A percentile compares a stretch with the other conserved stretches of the same genome.
Evolutionary conservation across 2,113 vertebrate genomes (phyloP).

Genomic region (Strix uralensis): DNA sequence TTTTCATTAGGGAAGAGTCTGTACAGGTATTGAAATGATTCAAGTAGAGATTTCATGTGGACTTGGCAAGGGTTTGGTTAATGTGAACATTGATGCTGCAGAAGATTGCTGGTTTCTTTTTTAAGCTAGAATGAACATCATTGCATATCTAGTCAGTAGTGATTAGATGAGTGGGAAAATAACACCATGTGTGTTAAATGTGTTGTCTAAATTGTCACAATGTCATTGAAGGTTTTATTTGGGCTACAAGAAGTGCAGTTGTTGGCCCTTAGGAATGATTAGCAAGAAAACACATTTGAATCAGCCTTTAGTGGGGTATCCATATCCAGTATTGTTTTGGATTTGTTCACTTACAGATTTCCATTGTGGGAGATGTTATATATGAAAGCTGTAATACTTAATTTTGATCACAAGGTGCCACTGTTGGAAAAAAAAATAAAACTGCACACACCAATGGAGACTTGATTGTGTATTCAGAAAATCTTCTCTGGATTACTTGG

Average conservation of each 20-base stretch:
- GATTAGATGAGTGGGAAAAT: background rate
- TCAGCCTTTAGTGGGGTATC: background rate
- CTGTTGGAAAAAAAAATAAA: conserved; percentile 3
- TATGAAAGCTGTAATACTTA: background rate
- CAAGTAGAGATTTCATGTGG: background rate
- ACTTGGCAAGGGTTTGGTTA: background rate
- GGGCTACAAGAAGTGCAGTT: background rate
- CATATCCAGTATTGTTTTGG: background rate
- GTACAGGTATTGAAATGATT: background rate
- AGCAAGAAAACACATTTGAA: background rate
- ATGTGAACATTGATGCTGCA: background rate
- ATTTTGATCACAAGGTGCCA: conserved; percentile 7
- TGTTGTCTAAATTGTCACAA: background rate
- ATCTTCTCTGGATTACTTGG: background rate
- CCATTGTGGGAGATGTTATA: background rate
- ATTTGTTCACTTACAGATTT: background rate
- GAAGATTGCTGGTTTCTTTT: background rate
- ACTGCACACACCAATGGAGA: background rate
- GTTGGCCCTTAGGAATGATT: background rate
- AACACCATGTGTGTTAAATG: background rate
- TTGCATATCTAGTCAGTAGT: background rate
- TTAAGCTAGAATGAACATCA: background rate
- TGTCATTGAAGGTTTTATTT: background rate
- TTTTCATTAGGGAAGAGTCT: background rate
- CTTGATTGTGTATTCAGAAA: background rate